These are phyloP conservation scores for Hirtodrosophila histrioides DNA, from an alignment of 2,888 invertebrate species.

Conservation along the genomic window DNA sequence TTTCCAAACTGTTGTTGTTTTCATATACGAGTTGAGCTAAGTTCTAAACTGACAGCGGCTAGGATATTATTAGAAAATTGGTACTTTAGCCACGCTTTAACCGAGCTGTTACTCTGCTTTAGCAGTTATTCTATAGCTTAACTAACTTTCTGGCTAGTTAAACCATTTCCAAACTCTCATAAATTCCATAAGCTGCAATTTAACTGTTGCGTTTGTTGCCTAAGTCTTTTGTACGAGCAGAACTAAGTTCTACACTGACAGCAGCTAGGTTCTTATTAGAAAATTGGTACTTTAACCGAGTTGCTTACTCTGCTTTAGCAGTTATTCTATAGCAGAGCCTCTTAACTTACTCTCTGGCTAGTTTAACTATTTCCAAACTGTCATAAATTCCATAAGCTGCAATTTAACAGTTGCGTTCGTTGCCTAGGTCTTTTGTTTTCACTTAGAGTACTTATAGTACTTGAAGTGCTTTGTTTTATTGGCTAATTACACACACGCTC, in stretches of 20 bases:
- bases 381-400: conserved; percentile 31
- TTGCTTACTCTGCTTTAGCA: no score
- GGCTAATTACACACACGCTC: conserved; percentile 67
- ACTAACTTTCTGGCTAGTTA: no score
- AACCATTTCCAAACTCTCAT: neutral
- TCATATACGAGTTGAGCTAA: no score
- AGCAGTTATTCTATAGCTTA: neutral
- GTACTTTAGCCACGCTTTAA: no score
- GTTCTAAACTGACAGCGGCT: no score
- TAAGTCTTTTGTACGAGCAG: conserved; percentile 74
- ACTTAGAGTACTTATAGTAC: conserved; percentile 24
- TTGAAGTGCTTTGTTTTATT: conserved; percentile 47
- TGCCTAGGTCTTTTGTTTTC: conserved; percentile 74
- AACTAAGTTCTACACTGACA: no score
- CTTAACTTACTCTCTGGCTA: no score
- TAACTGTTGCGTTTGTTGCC: conserved; percentile 47
- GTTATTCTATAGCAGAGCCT: neutral
- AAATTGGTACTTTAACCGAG: no score
- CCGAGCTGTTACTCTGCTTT: no score
- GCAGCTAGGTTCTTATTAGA: no score
- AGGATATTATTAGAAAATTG: neutral
- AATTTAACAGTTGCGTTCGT: conserved; percentile 43
- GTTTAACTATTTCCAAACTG: neutral
- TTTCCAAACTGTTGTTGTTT: no score
- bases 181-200: conserved; percentile 38